Evolutionary conservation across 2,888 invertebrate species (phyloP).

Genomic region (Zygothrica quintamaculata): DNA sequence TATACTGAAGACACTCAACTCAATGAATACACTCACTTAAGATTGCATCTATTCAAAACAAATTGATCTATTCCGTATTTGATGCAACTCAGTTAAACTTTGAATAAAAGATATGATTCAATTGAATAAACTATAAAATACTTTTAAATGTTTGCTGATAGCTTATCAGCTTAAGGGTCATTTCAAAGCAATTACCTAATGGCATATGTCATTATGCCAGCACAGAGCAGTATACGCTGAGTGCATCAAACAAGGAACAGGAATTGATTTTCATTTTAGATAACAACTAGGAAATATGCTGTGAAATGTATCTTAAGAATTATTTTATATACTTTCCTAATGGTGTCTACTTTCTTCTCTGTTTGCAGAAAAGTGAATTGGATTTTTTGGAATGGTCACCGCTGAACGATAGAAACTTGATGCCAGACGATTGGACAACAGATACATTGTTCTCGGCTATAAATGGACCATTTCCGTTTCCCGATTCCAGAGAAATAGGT

Average conservation of each 20-base stretch:
- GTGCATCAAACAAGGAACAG: too few relatives aligned
- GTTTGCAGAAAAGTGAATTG: constrained; percentile 83
- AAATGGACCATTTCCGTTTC: constrained; percentile 95
- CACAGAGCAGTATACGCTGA: too few relatives aligned
- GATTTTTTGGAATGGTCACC: constrained; percentile 85
- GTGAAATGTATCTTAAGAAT: too few relatives aligned
- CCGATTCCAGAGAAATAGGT: constrained; percentile 98
- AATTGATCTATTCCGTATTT: too few relatives aligned
- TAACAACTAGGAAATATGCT: too few relatives aligned
- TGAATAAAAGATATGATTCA: too few relatives aligned
- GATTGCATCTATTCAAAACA: too few relatives aligned
- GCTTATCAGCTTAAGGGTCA: constrained; percentile 13
- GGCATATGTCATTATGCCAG: too few relatives aligned
- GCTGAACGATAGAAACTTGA: constrained; percentile 82
- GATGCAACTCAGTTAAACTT: too few relatives aligned
- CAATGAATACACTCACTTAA: not conserved
- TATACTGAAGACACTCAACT: not conserved
- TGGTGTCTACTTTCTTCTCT: constrained; percentile 8
- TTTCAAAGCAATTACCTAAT: constrained; percentile 22
- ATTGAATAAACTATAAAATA: too few relatives aligned
- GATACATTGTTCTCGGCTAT: constrained; percentile 94
- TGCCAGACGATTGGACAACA: constrained; percentile 87
- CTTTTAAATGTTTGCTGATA: constrained; percentile 12
- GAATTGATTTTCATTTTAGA: too few relatives aligned
- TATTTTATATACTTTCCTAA: too few relatives aligned